Conservation (phyloP, 1,140 invertebrate genomes). For the Ectropis grisescens region DNA sequence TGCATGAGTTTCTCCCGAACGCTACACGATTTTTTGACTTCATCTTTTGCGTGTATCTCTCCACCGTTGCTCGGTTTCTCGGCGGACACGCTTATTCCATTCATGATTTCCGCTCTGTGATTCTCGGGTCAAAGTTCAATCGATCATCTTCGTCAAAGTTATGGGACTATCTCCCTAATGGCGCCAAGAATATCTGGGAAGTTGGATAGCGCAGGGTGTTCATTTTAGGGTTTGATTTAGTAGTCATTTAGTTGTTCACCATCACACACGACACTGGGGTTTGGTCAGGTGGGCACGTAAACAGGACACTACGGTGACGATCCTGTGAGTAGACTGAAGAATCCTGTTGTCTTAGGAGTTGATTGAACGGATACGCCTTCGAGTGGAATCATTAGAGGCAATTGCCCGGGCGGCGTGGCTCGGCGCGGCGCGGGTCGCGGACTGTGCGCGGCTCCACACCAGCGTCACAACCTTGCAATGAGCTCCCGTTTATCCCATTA, state of each 20-base stretch:
- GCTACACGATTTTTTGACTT: slow-evolving; percentile 32
- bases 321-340: slow-evolving; percentile 25
- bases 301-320: slow-evolving; percentile 3
- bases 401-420: slow-evolving; percentile 45
- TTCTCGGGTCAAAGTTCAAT: slow-evolving; percentile 15
- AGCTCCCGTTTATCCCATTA: slow-evolving; percentile 62
- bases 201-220: too few relatives aligned
- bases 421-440: slow-evolving; percentile 35
- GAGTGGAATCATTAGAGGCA: slow-evolving; percentile 58
- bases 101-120: slow-evolving; percentile 31
- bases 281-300: too few relatives aligned
- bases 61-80: slow-evolving; percentile 31
- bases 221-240: too few relatives aligned
- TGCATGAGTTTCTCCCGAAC: slow-evolving; percentile 46
- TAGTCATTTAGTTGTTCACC: too few relatives aligned
- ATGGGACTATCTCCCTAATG: too few relatives aligned
- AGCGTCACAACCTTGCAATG: slow-evolving; percentile 53
- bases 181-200: too few relatives aligned
- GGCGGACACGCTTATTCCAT: slow-evolving; percentile 38
- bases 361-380: slow-evolving; percentile 57
- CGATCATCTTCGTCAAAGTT: slow-evolving; percentile 18
- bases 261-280: too few relatives aligned
- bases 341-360: slow-evolving; percentile 53
- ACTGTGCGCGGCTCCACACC: slow-evolving; percentile 40
- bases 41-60: slow-evolving; percentile 29